These are phyloP conservation scores for Stercorarius parasiticus DNA, from an alignment of 2,113 vertebrate genomes.

Conservation along the genomic window DNA sequence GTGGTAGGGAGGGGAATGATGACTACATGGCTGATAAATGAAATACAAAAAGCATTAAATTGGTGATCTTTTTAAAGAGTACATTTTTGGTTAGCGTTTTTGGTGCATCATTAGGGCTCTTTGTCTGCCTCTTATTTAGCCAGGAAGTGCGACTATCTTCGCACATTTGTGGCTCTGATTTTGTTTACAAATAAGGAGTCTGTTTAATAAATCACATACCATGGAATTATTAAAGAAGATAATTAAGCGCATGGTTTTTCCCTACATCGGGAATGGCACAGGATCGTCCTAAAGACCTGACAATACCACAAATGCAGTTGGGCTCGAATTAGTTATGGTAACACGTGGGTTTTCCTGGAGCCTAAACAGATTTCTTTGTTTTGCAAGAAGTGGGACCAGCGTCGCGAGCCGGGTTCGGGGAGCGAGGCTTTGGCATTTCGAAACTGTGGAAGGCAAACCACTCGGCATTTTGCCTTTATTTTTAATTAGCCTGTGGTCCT, in stretches of 20 bases:
- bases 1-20: slow-evolving; percentile 70
- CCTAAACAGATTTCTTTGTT: slow-evolving; percentile 67
- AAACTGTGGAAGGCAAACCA: neutral
- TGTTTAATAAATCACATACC: slow-evolving; percentile 63
- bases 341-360: slow-evolving; percentile 57
- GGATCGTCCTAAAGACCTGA: slow-evolving; percentile 64
- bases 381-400: slow-evolving; percentile 1
- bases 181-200: slow-evolving; percentile 66
- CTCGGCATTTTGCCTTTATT: neutral
- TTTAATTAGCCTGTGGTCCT: neutral
- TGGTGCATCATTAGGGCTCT: slow-evolving; percentile 47
- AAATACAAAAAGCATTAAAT: slow-evolving; percentile 68
- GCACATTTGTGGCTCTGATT: slow-evolving; percentile 54
- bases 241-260: slow-evolving; percentile 57
- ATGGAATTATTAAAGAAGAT: slow-evolving; percentile 68
- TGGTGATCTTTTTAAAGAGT: slow-evolving; percentile 63
- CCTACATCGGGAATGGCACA: slow-evolving; percentile 40
- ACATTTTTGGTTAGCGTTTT: slow-evolving; percentile 53
- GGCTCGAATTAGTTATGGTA: slow-evolving; percentile 57
- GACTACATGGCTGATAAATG: slow-evolving; percentile 68
- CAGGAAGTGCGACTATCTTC: slow-evolving; percentile 46
- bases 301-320: slow-evolving; percentile 60
- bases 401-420: neutral
- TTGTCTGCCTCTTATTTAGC: slow-evolving; percentile 54
- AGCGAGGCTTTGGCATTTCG: neutral